Base-by-base conservation (phyloP, 2,113 vertebrate species). In the Corvus hawaiiensis region DNA sequence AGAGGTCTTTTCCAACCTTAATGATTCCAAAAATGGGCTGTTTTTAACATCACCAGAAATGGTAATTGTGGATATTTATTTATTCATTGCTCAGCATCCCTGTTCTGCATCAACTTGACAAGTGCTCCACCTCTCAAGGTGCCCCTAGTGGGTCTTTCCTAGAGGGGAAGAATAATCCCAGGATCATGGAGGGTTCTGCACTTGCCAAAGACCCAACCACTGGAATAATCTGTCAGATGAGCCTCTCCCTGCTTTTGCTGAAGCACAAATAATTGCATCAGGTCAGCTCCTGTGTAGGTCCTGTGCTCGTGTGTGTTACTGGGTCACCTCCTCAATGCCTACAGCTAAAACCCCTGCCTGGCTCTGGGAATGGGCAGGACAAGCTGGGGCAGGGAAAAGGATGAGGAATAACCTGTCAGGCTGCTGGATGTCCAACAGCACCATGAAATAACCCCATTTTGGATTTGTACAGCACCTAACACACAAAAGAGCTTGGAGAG, bases 361-460 rank as follows among this genome's bases (percentile, higher is more conserved):
- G 19, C 39, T 44, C 51, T n/a, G 48, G 77, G 48, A 62, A 39
- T 0, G 9, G 35, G 54, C 56, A 83, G 52, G 56, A 76, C 44
- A 52, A 51, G 27, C 48, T 61, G 33, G 24, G 26, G 12, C 54
- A 62, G 61, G 72, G 26, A 59, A 41, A 21, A 56, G 52, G 39
- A 46, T 0, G 16, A 78, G 43, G 35, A 69, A 52, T 0, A 61
- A 9, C n/a, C 43, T 26, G 8, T 8, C 20, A 56, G 1, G 7
- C 56, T 28, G 46, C 51, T 84, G 59, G 22, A 24, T 72, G 79
- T 75, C 83, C 48, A 58, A 7, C 3, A 19, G 46, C 63, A 52
- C 37, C 73, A 8, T 0, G 9, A 35, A 77, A 81, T 1, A 26
- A 61, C 3, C 27, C n/a, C 6, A 6, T 5, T 27, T 35, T 5